These are phyloP conservation scores for Taenaris catops DNA, from an alignment of 2,888 invertebrate genomes.

Conservation along the genomic window DNA sequence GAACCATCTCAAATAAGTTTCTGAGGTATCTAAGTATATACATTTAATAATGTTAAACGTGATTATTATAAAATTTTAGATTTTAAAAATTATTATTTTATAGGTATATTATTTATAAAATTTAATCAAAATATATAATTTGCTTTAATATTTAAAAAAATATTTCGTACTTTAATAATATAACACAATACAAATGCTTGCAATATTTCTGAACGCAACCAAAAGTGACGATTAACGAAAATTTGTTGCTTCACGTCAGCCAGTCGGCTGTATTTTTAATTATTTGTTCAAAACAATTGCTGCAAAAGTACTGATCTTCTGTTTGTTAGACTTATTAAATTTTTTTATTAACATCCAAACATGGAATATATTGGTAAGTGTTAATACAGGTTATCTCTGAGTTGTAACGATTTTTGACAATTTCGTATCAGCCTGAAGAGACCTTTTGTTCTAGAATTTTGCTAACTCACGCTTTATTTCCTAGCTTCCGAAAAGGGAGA, in stretches of 20 bases:
- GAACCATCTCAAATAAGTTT: too few species aligned
- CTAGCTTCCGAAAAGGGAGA: slow-evolving; percentile 78
- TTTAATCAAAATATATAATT: too few species aligned
- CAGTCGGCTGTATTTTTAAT: slow-evolving; percentile 64
- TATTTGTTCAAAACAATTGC: slow-evolving; percentile 69
- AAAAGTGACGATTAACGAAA: slow-evolving; percentile 30
- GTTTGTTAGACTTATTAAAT: slow-evolving; percentile 13
- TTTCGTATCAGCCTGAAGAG: slow-evolving; percentile 36
- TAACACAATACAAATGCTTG: too few species aligned
- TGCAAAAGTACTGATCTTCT: slow-evolving; percentile 24
- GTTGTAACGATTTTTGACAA: slow-evolving; percentile 34
- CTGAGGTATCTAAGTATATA: too few species aligned
- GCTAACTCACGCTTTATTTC: slow-evolving; percentile 67
- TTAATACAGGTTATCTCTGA: slow-evolving; percentile 24
- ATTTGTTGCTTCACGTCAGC: slow-evolving; percentile 73
- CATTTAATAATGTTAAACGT: too few species aligned
- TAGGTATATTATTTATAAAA: too few species aligned
- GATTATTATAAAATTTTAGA: too few species aligned
- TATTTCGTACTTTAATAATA: too few species aligned
- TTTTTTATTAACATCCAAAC: slow-evolving; percentile 34
- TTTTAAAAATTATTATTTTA: too few species aligned
- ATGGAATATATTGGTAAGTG: slow-evolving; percentile 65
- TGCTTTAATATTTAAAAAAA: too few species aligned
- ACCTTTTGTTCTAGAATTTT: slow-evolving; percentile 73
- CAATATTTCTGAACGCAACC: slow-evolving; percentile 21